phyloP scores from a whole-genome alignment of 2,888 invertebrate species.

The Drosophila affinis region DNA sequence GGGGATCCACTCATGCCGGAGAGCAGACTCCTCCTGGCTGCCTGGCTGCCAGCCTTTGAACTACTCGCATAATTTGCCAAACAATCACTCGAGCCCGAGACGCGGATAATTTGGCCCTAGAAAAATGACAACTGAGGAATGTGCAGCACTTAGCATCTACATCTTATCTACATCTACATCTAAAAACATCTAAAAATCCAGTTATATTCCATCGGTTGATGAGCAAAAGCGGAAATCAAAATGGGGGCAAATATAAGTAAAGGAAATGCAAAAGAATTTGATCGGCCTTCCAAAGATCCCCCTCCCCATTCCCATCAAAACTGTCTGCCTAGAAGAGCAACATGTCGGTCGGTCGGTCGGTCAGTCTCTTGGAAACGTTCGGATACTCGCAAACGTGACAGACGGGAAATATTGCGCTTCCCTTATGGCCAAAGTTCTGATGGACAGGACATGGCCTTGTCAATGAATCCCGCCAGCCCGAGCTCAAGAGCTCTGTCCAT shows the following conservation, averaged over 20 bases:
- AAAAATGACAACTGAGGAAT: constrained; percentile 27
- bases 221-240: no score
- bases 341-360: no score
- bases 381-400: no score
- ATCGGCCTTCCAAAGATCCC: no score
- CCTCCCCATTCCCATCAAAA: not conserved
- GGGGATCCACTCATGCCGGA: not conserved
- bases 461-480: not conserved
- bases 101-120: constrained; percentile 20
- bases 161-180: no score
- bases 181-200: no score
- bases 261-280: no score
- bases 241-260: no score
- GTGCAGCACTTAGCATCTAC: no score
- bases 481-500: constrained; percentile 29
- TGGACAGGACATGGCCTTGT: constrained; percentile 41
- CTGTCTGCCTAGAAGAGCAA: not conserved
- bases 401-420: not conserved
- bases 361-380: no score
- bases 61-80: constrained; percentile 37
- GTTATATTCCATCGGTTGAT: no score
- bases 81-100: constrained; percentile 35
- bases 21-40: no score
- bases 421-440: constrained; percentile 35
- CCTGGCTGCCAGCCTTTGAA: constrained; percentile 30